Evolutionary conservation across 2,888 invertebrate species (phyloP), one percentile per base, ranked within the genome.

Genomic region (Drosophila pegasa): DNA sequence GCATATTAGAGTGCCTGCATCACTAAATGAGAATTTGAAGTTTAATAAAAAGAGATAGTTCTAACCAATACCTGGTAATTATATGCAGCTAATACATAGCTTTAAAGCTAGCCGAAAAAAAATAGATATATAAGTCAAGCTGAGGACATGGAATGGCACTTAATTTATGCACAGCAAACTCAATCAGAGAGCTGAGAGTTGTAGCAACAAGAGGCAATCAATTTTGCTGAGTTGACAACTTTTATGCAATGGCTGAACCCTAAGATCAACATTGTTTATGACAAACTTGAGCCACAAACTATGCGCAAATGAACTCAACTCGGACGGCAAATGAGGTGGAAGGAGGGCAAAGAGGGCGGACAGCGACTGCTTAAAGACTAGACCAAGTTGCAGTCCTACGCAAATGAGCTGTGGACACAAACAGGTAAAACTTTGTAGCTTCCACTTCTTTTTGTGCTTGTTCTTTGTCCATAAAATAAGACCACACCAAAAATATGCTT

Each of bases 211-310:
- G 66, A 47, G 67, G 74, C 85, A 82, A 84, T 81, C 87, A 82
- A 87, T 87, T 76, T 57, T 56, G 55, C 29, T 27, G 59, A 31
- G 27, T 40, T 50, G 43, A 37, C 57, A 87, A 84, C 66, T 82
- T 87, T 78, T 76, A 63, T 83, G 65, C 73, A 66, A 60, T 55
- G 67, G 60, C 69, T 71, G 40, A 86, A 67, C 63, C 75, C 66
- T 57, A 77, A 77, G 77, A 80, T 87, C 48, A 71, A 70, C 81
- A 84, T 80, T 84, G 81, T 75, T 82, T 82, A 83, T 84, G 87
- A 76, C 84, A 84, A 87, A 82, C 81, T 82, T 84, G 59, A 74
- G 84, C 51, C 68, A 76, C 78, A 82, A 82, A 87, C 85, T 83
- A 78, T 84, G 78, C 71, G 71, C 60, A 81, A 82, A 81, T 82